These are phyloP conservation scores for Adelges cooleyi DNA, from an alignment of 1,140 invertebrate species.

Conservation along the genomic window DNA sequence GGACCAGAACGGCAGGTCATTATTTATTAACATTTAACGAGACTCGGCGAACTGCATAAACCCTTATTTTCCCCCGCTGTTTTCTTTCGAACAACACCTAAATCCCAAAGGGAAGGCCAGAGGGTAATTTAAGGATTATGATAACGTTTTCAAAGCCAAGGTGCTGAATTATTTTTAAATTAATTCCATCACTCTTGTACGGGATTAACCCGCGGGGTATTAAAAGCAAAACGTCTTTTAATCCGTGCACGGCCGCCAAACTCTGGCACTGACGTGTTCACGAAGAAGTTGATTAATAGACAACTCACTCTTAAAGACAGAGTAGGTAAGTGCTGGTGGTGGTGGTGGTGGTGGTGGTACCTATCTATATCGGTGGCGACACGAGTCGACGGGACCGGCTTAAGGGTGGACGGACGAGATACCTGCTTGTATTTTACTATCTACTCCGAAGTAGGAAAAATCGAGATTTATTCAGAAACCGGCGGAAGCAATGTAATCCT, in stretches of 20 bases:
- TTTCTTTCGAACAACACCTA: too few relatives aligned
- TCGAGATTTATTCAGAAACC: slow-evolving; percentile 17
- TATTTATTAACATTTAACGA: too few relatives aligned
- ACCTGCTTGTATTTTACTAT: neutral
- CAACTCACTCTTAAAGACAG: too few relatives aligned
- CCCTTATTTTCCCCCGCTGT: too few relatives aligned
- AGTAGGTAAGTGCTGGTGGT: too few relatives aligned
- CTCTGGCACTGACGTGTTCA: slow-evolving; percentile 8
- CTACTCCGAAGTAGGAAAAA: slow-evolving; percentile 1
- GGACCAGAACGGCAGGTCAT: too few relatives aligned
- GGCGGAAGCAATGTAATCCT: slow-evolving; percentile 6
- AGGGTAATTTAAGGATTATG: too few relatives aligned
- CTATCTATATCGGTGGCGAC: too few relatives aligned
- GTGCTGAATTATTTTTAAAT: slow-evolving; percentile 13
- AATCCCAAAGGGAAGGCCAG: too few relatives aligned
- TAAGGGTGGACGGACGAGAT: neutral
- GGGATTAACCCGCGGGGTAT: neutral
- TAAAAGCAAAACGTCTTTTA: slow-evolving; percentile 17
- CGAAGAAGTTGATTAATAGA: slow-evolving; percentile 20
- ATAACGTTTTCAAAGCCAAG: neutral
- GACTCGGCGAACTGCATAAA: too few relatives aligned
- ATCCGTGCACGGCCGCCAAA: neutral
- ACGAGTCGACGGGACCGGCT: neutral
- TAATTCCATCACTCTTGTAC: slow-evolving; percentile 6
- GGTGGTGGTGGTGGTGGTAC: neutral